Base-by-base conservation (phyloP, 1,140 invertebrate genomes). In the Radopholus similis region DNA sequence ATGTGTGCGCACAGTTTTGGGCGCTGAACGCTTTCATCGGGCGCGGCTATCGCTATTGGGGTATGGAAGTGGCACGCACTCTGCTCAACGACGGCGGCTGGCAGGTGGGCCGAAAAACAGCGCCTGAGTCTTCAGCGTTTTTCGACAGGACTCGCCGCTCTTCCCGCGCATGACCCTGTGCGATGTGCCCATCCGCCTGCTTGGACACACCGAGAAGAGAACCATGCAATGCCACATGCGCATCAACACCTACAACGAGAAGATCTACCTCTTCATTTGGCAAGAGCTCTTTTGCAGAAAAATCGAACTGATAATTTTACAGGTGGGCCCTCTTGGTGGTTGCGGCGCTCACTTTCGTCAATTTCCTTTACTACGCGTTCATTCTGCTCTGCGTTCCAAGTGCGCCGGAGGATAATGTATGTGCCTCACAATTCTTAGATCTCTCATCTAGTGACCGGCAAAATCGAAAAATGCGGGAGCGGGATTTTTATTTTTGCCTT, bases 11-110 rank as follows among this genome's bases (percentile, higher is more conserved):
- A 44, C 85, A 86, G 67, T 81, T 86, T 64, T 84, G 84, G 64
- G 74, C 85, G 13, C 74, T 86, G 23, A 84, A 85, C 68, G 75
- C 74, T n/a, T 86, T 85, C 77, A 79, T 86, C 59, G 84, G 84
- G 32, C 77, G 75, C 54, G 83, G 82, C 47, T 85, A 83, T 64
- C 76, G 79, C 54, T 71, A 84, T 55, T 85, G 84, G 73, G 85
- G 85, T 18, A 66, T 84, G 1, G 81, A 84, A 66, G 83, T 67
- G 4, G 34, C 75, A n/a, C 60, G 49, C 18, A 73, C 74, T 54
- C 30, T 75, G 57, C 60, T 54, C 35, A 58, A 37, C 37, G 73
- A 73, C 6, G 38, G 66, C 35, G 68, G 75, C 64, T 64, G 63
- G 63, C 63, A 64, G 63, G 63, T 34, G 56, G 18, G 26, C 2